Percentiles rank a stretch among this genome's conserved stretches.
phyloP scores from a whole-genome alignment of 1,140 invertebrate genomes.

The Eurosta solidaginis region DNA sequence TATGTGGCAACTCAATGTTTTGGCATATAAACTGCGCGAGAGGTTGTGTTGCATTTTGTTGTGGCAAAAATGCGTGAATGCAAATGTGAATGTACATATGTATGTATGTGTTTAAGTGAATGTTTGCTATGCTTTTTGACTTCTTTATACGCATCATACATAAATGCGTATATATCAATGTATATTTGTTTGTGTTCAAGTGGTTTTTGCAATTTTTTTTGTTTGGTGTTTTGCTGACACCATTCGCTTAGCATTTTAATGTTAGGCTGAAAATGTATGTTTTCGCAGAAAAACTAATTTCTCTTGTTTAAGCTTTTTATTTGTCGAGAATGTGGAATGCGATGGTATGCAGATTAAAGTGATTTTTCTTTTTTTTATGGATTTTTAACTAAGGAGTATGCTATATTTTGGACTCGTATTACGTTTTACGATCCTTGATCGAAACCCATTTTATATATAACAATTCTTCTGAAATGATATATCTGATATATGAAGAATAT shows the following conservation, averaged over 20 bases:
- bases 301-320: background rate
- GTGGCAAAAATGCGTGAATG: background rate
- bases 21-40: background rate
- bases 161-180: too few species aligned
- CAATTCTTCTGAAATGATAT: background rate
- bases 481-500: background rate
- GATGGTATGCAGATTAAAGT: too few species aligned
- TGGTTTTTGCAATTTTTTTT: background rate
- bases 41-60: background rate
- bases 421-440: too few species aligned
- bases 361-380: too few species aligned
- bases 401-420: background rate
- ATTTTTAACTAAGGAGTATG: background rate
- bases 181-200: too few species aligned
- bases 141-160: background rate
- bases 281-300: background rate
- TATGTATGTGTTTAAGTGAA: background rate
- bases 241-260: background rate
- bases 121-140: background rate
- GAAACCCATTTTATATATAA: background rate
- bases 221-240: background rate
- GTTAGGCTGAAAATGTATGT: background rate
- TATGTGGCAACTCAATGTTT: background rate
- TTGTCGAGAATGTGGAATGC: background rate
- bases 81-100: background rate